Evolutionary conservation across 2,113 vertebrate genomes (phyloP).

Genomic region (Eleginops maclovinus): DNA sequence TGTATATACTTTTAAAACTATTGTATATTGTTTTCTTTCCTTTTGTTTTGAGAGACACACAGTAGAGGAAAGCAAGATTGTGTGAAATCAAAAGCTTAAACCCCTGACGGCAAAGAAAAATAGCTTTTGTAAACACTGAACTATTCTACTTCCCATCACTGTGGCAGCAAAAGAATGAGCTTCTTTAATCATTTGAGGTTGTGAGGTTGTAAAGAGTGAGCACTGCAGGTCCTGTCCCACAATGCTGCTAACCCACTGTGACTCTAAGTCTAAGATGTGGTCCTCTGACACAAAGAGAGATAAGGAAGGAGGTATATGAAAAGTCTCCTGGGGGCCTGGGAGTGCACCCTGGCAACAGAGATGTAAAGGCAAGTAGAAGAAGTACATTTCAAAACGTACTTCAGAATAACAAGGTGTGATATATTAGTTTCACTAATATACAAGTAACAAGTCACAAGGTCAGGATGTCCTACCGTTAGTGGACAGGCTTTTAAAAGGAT

Average conservation of each 20-base stretch:
- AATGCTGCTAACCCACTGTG: slow-evolving; percentile 51
- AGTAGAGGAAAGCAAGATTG: slow-evolving; percentile 5
- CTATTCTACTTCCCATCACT: slow-evolving; percentile 32
- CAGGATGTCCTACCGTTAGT: neutral
- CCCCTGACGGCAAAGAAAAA: slow-evolving; percentile 3
- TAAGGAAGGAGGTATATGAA: slow-evolving; percentile 47
- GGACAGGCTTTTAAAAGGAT: too few relatives aligned
- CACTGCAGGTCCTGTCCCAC: slow-evolving; percentile 41
- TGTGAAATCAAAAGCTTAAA: slow-evolving; percentile 16
- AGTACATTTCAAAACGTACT: neutral
- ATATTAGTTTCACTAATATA: neutral
- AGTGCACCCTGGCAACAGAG: slow-evolving; percentile 53
- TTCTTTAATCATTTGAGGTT: slow-evolving; percentile 26
- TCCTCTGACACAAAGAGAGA: slow-evolving; percentile 46
- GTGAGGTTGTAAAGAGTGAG: slow-evolving; percentile 10
- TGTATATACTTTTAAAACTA: neutral
- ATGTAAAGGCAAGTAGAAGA: neutral
- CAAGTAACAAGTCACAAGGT: neutral
- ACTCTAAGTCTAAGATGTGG: slow-evolving; percentile 25
- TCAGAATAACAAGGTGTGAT: neutral
- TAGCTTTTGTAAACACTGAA: neutral
- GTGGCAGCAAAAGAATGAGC: slow-evolving; percentile 40
- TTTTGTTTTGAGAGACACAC: neutral
- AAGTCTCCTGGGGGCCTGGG: slow-evolving; percentile 49
- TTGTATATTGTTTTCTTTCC: neutral